Conservation (phyloP, 2,113 vertebrate genomes). For the Lontra canadensis region DNA sequence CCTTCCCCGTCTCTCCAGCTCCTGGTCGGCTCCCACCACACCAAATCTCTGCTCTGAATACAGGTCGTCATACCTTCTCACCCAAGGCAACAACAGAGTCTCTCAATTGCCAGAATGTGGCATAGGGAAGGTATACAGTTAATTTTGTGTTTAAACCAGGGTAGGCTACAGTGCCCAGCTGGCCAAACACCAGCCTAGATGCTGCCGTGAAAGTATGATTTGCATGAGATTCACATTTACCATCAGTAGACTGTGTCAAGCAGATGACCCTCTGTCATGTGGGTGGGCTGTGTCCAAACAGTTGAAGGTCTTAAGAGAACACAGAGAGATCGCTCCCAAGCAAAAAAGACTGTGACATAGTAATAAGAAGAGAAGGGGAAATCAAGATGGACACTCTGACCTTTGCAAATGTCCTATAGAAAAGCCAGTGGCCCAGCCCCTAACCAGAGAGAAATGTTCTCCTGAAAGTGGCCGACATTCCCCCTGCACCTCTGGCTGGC, state of each 20-base stretch:
- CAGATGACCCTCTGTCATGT: not conserved
- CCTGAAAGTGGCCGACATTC: not conserved
- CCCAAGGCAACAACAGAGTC: not conserved
- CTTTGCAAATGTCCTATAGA: not conserved
- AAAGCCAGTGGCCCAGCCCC: not conserved
- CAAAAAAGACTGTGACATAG: not conserved
- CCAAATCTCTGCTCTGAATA: not conserved
- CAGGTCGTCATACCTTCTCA: not conserved
- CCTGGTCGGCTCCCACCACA: not conserved
- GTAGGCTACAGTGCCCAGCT: not conserved
- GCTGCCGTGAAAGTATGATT: not conserved
- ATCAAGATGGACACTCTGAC: constrained; percentile 26
- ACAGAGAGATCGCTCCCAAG: not conserved
- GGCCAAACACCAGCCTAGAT: not conserved
- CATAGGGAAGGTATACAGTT: accelerated
- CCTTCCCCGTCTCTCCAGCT: not conserved
- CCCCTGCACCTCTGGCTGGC: not conserved
- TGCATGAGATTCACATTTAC: not conserved
- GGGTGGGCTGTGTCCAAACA: not conserved
- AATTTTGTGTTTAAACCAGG: not conserved
- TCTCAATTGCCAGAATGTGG: not conserved
- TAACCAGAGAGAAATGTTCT: not conserved
- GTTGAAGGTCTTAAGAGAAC: not conserved
- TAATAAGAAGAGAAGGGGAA: not conserved
- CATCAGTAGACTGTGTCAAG: not conserved